Conservation (phyloP, 2,113 vertebrate species). For the Nannobrachium achirus region DNA sequence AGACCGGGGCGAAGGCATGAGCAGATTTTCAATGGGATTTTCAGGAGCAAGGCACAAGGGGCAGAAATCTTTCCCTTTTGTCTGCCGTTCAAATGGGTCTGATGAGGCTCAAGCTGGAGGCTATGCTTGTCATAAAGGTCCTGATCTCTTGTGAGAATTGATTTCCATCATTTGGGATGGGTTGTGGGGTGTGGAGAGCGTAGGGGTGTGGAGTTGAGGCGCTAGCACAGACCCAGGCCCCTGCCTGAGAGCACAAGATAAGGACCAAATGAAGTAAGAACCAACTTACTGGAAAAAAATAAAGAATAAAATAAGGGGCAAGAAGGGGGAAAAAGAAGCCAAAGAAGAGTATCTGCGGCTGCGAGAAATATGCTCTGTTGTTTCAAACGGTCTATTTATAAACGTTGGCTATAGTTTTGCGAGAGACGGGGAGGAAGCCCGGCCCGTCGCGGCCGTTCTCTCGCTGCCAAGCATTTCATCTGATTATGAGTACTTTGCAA, state of each 20-base stretch:
- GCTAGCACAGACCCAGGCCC: constrained; percentile 53
- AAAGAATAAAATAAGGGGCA: constrained; percentile 27
- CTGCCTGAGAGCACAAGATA: constrained; percentile 75
- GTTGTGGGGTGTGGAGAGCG: no score
- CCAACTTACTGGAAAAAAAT: constrained; percentile 56
- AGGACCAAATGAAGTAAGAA: constrained; percentile 77
- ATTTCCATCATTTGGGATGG: constrained; percentile 78
- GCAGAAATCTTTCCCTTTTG: constrained; percentile 78
- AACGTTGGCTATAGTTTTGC: constrained; percentile 58
- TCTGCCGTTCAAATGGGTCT: constrained; percentile 78
- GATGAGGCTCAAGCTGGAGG: constrained; percentile 73
- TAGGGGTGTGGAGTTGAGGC: no score
- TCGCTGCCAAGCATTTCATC: constrained; percentile 89
- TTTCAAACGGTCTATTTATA: constrained; percentile 46
- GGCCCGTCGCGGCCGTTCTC: constrained; percentile 85
- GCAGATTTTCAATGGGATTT: constrained; percentile 75
- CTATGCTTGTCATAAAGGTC: constrained; percentile 77
- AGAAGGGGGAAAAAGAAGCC: constrained; percentile 9
- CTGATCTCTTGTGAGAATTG: constrained; percentile 81
- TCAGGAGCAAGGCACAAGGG: constrained; percentile 66
- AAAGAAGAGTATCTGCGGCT: constrained; percentile 26
- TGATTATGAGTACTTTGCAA: constrained; percentile 94
- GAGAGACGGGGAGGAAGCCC: constrained; percentile 56
- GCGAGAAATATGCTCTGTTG: constrained; percentile 49
- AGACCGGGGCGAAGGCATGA: constrained; percentile 69